Base-by-base conservation (phyloP, 2,113 vertebrate genomes). In the Ciconia stormi region DNA sequence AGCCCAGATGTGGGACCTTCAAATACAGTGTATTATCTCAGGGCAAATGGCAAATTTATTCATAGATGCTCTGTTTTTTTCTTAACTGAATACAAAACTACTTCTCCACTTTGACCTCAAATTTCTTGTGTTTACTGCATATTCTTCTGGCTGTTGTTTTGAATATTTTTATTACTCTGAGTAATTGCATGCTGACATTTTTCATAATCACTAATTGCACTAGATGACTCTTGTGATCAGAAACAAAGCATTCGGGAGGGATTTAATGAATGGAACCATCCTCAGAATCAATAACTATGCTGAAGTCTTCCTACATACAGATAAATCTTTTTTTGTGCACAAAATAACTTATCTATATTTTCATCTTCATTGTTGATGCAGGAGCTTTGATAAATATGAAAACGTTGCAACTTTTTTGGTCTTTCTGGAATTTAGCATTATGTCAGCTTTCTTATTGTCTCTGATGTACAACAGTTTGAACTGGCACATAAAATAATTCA, bases 171-270 rank as follows among this genome's bases (percentile, higher is more conserved):
- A 94, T 94, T 72, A 88, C 93, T 90, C 90, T 82, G 85, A 98
- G 91, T 97, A 95, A 97, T 92, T 91, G 55, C 80, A 92, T 80
- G 59, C 74, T 98, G 96, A 96, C 71, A 97, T 96, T 97, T 96
- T 97, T 95, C 83, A 96, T 97, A 97, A 96, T 89, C 78, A 61
- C 94, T 97, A 97, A 96, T 97, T 96, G 81, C n/a, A 96, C 82
- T 96, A 80, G 95, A 97, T 97, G 76, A 97, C 93, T 97, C 87
- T 88, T 90, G 91, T 89, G 97, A 97, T 86, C 91, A 97, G 93
- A 97, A 98, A 95, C 42, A 96, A 82, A 93, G 47, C 85, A 81
- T 97, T 94, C 1, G 49, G 52, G 91, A 97, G 66, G 78, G 61
- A 96, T 96, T 97, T 96, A 97, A 97, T 94, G 88, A 98, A 97